A percentile compares a stretch with the other conserved stretches of the same genome.
These are phyloP conservation scores for Patiria pectinifera DNA, from an alignment of 53 echinoderm and acorn worm species.

Conservation along the genomic window DNA sequence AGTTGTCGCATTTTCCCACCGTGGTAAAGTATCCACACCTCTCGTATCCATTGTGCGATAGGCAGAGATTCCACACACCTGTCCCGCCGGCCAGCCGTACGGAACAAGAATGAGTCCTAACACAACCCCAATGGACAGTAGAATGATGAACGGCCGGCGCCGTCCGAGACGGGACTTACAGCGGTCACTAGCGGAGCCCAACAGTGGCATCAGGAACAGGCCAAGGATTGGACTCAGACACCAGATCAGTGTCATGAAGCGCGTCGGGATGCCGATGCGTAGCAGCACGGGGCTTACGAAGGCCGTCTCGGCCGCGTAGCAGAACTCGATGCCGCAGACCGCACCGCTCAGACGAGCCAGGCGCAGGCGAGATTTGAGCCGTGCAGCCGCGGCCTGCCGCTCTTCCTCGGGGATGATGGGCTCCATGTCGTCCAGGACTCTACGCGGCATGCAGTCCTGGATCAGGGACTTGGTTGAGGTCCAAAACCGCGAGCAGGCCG, in stretches of 20 bases:
- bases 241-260: conserved; percentile 98
- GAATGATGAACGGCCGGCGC: conserved; percentile 90
- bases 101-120: conserved; percentile 88
- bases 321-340: conserved; percentile 99
- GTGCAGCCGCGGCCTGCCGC: conserved; percentile 63
- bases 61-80: conserved; percentile 40
- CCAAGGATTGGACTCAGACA: conserved; percentile 93
- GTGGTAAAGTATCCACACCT: not conserved
- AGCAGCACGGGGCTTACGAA: conserved; percentile 95
- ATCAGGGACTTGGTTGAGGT: conserved; percentile 44
- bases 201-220: conserved; percentile 89
- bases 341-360: conserved; percentile 87
- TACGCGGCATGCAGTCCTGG: conserved; percentile 48
- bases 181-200: conserved; percentile 97
- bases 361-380: conserved; percentile 71
- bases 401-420: conserved; percentile 66
- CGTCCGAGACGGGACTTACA: conserved; percentile 87
- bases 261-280: conserved; percentile 82
- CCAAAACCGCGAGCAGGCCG: conserved; percentile 58
- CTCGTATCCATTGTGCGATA: not conserved
- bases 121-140: conserved; percentile 80
- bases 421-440: conserved; percentile 49
- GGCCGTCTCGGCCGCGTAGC: conserved; percentile 99
- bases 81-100: conserved; percentile 81
- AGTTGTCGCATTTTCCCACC: not conserved